Evolutionary conservation across 2,113 vertebrate species (phyloP), one percentile per base, ranked within the genome.

Genomic region (Tachysurus vachellii): DNA sequence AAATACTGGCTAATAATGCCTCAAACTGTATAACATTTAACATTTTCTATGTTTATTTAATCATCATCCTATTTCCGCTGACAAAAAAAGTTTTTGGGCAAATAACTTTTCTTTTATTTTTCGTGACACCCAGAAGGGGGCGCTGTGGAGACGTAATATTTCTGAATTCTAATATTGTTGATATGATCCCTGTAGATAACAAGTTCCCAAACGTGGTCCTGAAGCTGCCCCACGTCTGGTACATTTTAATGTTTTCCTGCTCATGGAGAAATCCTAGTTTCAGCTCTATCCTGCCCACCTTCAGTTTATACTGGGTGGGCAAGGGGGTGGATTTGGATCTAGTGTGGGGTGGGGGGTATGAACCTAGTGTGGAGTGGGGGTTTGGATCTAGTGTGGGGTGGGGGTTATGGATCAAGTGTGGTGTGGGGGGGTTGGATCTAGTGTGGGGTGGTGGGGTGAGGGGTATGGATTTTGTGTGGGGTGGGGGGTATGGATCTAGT

Each of bases 111-210:
- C 5, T n/a, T 47, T 4, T 0, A 9, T 8, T 73, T 47, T 57
- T 81, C 8, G 5, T 28, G 82, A 36, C 19, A 31, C n/a, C 91
- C 94, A 91, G 91, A 85, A 90, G 91, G 57, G 88, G 91, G 9
- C 5, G 91, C 90, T 94, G 87, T 89, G 70, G 53, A 64, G 86
- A 77, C 54, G 7, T 42, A 21, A 28, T 66, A 56, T 23, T 70
- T 19, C 44, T 31, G 62, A 19, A 80, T 57, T 80, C 10, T 26
- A 42, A 42, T 73, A 47, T 2, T 16, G 3, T 50, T 50, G 21
- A 75, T 50, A 26, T 13, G 26, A 75, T 75, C 5, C 36, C 47
- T 50, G 47, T 50, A 26, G 42, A 23, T 26, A 21, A 47, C 42
- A 47, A 8, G 42, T 11, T 23, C 4, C 28, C 9, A 75, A 0